Evolutionary conservation across 2,797 vertebrate species (phyloP).

Genomic region (Rousettus madagascariensis): DNA sequence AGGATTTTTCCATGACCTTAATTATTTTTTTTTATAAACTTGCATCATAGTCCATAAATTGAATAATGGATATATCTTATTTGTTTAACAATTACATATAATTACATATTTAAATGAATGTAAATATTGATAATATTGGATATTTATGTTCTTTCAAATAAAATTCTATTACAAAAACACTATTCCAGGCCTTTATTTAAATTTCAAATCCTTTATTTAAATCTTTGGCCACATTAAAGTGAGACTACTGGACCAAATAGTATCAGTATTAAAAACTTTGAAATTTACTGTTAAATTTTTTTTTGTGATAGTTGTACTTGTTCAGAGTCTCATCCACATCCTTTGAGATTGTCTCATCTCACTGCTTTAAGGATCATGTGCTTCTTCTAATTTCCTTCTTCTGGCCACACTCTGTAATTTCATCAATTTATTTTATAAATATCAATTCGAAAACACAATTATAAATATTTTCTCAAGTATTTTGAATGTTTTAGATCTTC

Average conservation of each 20-base stretch:
- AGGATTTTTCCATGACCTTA: background rate
- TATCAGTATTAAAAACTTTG: background rate
- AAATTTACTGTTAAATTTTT: background rate
- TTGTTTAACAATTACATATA: background rate
- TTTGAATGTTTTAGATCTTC: background rate
- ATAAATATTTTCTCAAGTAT: slow-evolving; percentile 11
- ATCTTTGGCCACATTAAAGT: background rate
- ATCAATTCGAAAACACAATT: slow-evolving; percentile 12
- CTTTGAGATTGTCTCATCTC: background rate
- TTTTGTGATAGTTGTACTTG: background rate
- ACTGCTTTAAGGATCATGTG: background rate
- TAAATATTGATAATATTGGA: background rate
- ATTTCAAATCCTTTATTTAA: background rate
- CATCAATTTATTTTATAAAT: slow-evolving; percentile 57
- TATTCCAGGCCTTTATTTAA: background rate
- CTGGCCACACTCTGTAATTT: slow-evolving; percentile 41
- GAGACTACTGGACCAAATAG: background rate
- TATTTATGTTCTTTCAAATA: slow-evolving; percentile 19
- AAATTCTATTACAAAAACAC: background rate
- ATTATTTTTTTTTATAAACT: background rate
- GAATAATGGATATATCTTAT: background rate
- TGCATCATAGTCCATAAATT: background rate
- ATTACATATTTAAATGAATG: too few species aligned
- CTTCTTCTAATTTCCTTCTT: slow-evolving; percentile 52
- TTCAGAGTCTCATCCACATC: background rate